Base-by-base conservation (phyloP, 2,797 vertebrate genomes). In the Yasuhikotakia modesta region DNA sequence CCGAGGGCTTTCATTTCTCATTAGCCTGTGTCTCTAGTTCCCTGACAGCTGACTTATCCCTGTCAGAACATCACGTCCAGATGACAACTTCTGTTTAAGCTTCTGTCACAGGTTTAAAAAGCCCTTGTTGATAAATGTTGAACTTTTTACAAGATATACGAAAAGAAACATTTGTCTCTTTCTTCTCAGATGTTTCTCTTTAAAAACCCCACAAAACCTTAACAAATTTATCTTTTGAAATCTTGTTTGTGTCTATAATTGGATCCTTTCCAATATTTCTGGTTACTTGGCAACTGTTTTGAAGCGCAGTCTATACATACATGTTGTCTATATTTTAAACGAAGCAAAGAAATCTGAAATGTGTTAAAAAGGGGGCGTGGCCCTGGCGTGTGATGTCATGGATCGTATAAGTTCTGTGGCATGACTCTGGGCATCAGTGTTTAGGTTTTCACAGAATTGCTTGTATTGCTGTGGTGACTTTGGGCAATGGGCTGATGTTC, bases 1-100 rank as follows among this genome's bases (percentile, higher is more conserved):
- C 22, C 12, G 73, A 72, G 61, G 58, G 73, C 76, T 81, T 82
- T 86, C 82, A 72, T 50, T 81, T 84, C 79, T 70, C 63, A 81
- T 82, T 82, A 86, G 79, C 70, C 63, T 70, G 67, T 68, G 78
- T 77, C 68, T 21, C 43, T 21, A 46, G 65, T 68, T 63, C 72
- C 67, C 21, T 79, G 81, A 84, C 81, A 72, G 80, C 73, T 19
- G 46, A 73, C 70, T 79, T 77, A 45, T 17, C 61, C 35, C 24
- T 50, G 46, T 72, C 43, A 67, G 73, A 60, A 66, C 69, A 58
- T 71, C 69, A 43, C 43, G 64, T 77, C 76, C 39, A 67, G 39
- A 77, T 82, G 80, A 78, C 69, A 75, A 70, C 58, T 70, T 65
- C 65, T 69, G 57, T 55, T 67, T 73, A 53, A 30, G 48, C 43